A percentile compares a stretch with the other conserved stretches of the same genome.
phyloP scores from a whole-genome alignment of 2,113 vertebrate species.

The Lepisosteus oculatus region DNA sequence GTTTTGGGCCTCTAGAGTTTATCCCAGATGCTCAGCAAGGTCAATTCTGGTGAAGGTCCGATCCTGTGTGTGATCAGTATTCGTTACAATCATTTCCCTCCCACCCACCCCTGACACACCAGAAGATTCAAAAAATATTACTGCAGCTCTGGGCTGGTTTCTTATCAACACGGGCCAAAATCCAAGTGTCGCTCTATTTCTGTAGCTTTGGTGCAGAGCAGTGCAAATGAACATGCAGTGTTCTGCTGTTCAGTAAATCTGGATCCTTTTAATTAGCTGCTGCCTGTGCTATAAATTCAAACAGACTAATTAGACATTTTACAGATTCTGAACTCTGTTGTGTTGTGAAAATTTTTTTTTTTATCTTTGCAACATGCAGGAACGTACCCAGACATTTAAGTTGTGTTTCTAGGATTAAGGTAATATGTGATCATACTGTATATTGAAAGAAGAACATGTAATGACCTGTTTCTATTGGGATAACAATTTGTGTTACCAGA shows the following conservation, averaged over 20 bases:
- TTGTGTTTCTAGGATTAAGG: no score
- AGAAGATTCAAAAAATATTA: background rate
- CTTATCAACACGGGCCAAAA: background rate
- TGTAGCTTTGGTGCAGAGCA: background rate
- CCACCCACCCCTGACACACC: background rate
- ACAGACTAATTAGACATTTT: no score
- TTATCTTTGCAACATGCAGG: no score
- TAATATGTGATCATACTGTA: no score
- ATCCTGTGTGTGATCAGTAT: background rate
- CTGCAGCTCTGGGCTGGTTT: no score
- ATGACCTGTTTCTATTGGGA: no score
- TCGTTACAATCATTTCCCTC: background rate
- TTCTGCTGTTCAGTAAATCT: background rate
- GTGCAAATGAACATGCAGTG: background rate
- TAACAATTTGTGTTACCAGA: no score
- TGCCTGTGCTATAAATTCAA: no score
- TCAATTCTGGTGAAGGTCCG: background rate
- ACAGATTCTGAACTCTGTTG: no score
- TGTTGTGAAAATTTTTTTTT: no score
- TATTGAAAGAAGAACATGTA: no score
- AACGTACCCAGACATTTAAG: no score
- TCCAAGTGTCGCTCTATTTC: background rate
- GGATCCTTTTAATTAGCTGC: background rate
- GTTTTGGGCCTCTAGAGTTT: background rate
- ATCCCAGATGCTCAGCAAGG: background rate